Percentiles rank a stretch among this genome's conserved stretches.
phyloP scores from a whole-genome alignment of 2,888 invertebrate species.

The Ectemnius continuus region DNA sequence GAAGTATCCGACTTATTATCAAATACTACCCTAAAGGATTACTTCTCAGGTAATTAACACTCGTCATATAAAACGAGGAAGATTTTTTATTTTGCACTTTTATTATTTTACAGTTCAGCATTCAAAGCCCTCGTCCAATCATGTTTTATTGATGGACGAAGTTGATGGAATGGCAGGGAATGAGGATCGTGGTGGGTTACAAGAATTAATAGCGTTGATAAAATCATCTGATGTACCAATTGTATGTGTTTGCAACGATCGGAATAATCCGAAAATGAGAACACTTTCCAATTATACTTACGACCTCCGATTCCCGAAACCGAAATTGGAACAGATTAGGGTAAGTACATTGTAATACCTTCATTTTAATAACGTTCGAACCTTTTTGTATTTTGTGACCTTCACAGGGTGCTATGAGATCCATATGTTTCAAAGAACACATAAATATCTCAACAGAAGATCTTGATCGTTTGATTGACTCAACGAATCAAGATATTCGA shows the following conservation, averaged over 20 bases:
- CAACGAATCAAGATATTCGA: constrained; percentile 95
- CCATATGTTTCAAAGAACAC: constrained; percentile 94
- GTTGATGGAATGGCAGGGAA: constrained; percentile 99
- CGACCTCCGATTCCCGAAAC: constrained; percentile 92
- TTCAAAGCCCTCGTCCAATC: constrained; percentile 80
- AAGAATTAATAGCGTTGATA: constrained; percentile 95
- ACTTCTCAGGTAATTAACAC: constrained; percentile 81
- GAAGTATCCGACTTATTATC: constrained; percentile 90
- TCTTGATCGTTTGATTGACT: constrained; percentile 89
- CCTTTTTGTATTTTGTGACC: neutral
- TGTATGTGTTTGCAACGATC: constrained; percentile 99
- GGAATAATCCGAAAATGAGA: constrained; percentile 94
- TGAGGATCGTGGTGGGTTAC: constrained; percentile 98
- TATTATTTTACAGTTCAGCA: constrained; percentile 33
- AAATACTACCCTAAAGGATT: constrained; percentile 87
- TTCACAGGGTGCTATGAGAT: constrained; percentile 90
- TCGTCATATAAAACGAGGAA: neutral
- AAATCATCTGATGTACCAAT: constrained; percentile 92
- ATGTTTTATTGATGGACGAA: constrained; percentile 99
- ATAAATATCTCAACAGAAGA: constrained; percentile 88
- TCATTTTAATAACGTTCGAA: constrained; percentile 7
- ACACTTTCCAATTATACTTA: constrained; percentile 96
- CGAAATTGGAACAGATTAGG: constrained; percentile 93
- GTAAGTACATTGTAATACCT: constrained; percentile 76
- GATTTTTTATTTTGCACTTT: constrained; percentile 6